Evolutionary conservation across 2,888 invertebrate genomes (phyloP).

Genomic region (Diachrysia chrysitis): DNA sequence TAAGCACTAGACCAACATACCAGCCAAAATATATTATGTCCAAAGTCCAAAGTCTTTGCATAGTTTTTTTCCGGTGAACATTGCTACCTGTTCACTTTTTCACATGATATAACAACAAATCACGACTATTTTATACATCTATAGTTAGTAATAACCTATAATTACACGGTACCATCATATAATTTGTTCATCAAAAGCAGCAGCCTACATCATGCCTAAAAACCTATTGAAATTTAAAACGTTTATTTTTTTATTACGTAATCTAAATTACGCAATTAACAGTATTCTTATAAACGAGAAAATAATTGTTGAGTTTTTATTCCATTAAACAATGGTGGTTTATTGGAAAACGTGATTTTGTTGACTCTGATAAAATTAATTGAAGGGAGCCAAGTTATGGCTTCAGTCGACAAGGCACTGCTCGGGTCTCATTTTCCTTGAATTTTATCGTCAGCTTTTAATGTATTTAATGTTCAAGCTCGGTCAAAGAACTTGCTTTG

Average conservation of each 20-base stretch:
- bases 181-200: neutral
- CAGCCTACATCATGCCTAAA: neutral
- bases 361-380: slow-evolving; percentile 39
- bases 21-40: too few relatives aligned
- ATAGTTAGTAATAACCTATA: neutral
- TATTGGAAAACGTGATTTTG: slow-evolving; percentile 36
- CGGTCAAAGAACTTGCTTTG: slow-evolving; percentile 39
- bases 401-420: slow-evolving; percentile 30
- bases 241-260: neutral
- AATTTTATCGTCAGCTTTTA: slow-evolving; percentile 14
- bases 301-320: slow-evolving; percentile 7
- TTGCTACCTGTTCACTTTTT: neutral
- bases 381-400: slow-evolving; percentile 38
- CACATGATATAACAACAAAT: neutral
- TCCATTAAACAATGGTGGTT: slow-evolving; percentile 20
- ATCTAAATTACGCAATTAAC: neutral
- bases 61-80: neutral
- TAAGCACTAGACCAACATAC: too few relatives aligned
- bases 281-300: slow-evolving; percentile 1
- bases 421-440: slow-evolving; percentile 33
- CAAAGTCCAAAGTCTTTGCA: too few relatives aligned
- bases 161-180: neutral
- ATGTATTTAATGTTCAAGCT: slow-evolving; percentile 27
- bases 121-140: neutral
- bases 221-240: neutral